A percentile compares a stretch with the other conserved stretches of the same genome.
phyloP scores from a whole-genome alignment of 2,797 vertebrate genomes.

The Heteromormyrus szaboi region DNA sequence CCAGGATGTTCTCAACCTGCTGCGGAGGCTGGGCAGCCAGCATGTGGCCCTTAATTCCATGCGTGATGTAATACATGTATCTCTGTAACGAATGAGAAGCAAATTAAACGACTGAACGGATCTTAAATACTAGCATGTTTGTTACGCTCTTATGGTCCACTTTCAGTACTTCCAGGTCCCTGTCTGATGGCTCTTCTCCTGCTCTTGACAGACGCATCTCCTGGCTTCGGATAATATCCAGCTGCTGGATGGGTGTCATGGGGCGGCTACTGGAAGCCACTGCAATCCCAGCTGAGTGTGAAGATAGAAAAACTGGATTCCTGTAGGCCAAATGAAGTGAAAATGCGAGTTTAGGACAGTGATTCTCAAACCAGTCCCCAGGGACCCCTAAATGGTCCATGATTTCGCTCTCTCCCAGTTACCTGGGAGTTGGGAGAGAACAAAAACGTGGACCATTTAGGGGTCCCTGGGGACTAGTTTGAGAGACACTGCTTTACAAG shows the following conservation, averaged over 20 bases:
- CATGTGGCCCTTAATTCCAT: constrained; percentile 63
- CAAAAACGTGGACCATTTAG: not conserved
- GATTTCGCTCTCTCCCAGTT: not conserved
- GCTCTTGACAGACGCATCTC: constrained; percentile 53
- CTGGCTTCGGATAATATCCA: constrained; percentile 62
- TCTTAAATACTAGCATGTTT: not conserved
- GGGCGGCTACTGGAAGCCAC: constrained; percentile 48
- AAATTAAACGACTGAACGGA: not conserved
- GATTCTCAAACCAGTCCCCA: not conserved
- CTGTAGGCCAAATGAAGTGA: not conserved
- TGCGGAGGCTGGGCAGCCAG: constrained; percentile 60
- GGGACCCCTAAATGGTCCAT: not conserved
- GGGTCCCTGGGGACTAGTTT: not conserved
- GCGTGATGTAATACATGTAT: constrained; percentile 73
- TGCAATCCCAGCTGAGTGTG: not conserved
- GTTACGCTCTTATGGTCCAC: not conserved
- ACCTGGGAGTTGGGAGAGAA: not conserved
- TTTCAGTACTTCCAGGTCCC: constrained; percentile 67
- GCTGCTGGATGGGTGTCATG: constrained; percentile 73
- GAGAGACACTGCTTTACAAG: not conserved
- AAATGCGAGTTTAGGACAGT: not conserved
- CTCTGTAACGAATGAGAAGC: constrained; percentile 55
- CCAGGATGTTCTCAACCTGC: constrained; percentile 63
- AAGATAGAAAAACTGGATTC: not conserved
- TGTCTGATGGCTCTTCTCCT: constrained; percentile 55